phyloP scores from a whole-genome alignment of 2,797 vertebrate species.

The Moxostoma hubbsi region DNA sequence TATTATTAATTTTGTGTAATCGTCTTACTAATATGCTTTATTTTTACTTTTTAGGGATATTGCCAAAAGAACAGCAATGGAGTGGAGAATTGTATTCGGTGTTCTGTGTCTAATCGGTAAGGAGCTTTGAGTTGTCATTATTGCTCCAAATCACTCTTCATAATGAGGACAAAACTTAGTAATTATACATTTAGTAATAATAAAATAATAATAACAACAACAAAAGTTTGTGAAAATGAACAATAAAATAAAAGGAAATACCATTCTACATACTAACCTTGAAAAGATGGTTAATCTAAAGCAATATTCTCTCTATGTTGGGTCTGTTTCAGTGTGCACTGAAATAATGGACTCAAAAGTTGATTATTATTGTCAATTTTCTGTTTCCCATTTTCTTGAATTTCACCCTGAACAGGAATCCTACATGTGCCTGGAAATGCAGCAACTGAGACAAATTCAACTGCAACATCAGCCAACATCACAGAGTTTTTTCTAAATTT shows the following conservation, averaged over 20 bases:
- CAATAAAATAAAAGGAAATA: neutral
- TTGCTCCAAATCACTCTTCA: neutral
- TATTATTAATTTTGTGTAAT: neutral
- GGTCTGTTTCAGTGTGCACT: neutral
- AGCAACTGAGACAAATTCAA: neutral
- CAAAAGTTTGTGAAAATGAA: neutral
- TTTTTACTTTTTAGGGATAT: neutral
- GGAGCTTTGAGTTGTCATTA: neutral
- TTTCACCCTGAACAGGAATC: slow-evolving; percentile 5
- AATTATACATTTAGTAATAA: neutral
- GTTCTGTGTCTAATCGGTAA: slow-evolving; percentile 38
- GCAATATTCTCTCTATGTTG: neutral
- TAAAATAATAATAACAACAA: neutral
- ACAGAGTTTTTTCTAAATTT: neutral
- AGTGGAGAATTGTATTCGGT: slow-evolving; percentile 18
- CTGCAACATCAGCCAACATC: neutral
- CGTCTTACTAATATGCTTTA: neutral
- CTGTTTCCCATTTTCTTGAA: neutral
- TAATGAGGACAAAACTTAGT: neutral
- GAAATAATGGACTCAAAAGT: neutral
- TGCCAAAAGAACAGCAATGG: slow-evolving; percentile 19
- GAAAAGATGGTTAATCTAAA: neutral
- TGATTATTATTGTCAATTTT: neutral
- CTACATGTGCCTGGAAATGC: slow-evolving; percentile 8
- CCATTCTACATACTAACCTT: neutral